These are phyloP conservation scores for Sebastolobus altivelis DNA, from an alignment of 2,797 vertebrate genomes.

Conservation along the genomic window DNA sequence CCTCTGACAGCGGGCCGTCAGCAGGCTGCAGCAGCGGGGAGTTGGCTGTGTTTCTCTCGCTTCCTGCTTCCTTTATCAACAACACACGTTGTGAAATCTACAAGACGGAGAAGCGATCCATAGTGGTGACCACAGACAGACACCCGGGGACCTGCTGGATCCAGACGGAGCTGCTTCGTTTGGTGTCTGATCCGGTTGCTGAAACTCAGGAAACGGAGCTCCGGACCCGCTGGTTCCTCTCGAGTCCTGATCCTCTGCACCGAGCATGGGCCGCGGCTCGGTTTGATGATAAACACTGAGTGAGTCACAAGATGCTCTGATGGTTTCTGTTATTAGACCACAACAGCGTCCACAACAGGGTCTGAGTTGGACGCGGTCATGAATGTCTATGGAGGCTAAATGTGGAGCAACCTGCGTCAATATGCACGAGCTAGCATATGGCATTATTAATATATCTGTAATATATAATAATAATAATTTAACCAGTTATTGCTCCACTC, in stretches of 20 bases:
- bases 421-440: background rate
- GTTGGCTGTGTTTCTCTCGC: conserved; percentile 14
- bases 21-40: background rate
- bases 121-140: background rate
- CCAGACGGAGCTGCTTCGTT: background rate
- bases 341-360: background rate
- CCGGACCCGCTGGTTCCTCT: conserved; percentile 1
- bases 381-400: background rate
- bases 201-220: background rate
- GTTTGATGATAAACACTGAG: conserved; percentile 42
- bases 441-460: background rate
- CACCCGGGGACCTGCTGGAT: background rate
- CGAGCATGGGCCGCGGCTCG: conserved; percentile 31
- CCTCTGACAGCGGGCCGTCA: background rate
- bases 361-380: background rate
- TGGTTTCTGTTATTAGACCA: conserved; percentile 13
- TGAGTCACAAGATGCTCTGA: conserved; percentile 47
- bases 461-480: background rate
- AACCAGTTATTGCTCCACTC: background rate
- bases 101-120: background rate
- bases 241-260: background rate
- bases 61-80: conserved; percentile 59
- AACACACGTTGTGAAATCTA: background rate
- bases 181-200: background rate
- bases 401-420: background rate